phyloP scores from a whole-genome alignment of 1,140 invertebrate species.

The Penaeus indicus region DNA sequence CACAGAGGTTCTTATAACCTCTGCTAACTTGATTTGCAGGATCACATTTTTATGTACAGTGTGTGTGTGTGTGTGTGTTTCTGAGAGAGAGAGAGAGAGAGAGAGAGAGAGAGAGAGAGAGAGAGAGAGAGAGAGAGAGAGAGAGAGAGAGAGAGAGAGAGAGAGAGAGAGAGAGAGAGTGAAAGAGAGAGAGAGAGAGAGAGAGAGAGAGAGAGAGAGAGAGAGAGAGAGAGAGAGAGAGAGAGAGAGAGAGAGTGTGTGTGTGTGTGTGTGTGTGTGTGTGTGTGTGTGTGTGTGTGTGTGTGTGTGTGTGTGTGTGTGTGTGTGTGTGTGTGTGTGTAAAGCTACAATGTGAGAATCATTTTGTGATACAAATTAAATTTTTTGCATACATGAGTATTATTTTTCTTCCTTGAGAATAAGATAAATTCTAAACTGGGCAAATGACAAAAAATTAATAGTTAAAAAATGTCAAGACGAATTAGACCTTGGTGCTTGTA shows the following conservation, averaged over 20 bases:
- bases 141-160: neutral
- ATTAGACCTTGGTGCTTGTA: no score
- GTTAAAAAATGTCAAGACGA: no score
- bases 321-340: neutral
- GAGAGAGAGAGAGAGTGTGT: neutral
- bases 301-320: neutral
- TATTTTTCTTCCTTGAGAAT: no score
- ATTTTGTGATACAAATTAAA: no score
- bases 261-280: neutral
- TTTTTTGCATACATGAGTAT: no score
- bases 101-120: neutral
- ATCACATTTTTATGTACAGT: neutral
- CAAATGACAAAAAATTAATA: no score
- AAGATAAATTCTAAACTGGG: no score
- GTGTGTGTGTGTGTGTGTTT: constrained; percentile 22
- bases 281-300: neutral
- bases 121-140: neutral
- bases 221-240: no score
- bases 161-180: neutral
- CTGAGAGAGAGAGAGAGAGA: neutral
- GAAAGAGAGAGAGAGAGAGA: neutral
- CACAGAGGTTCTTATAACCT: no score
- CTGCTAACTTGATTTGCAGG: no score
- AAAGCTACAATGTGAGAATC: no score
- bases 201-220: neutral